These are phyloP conservation scores for Sus cebifrons DNA, from an alignment of 2,797 vertebrate species.

Conservation along the genomic window DNA sequence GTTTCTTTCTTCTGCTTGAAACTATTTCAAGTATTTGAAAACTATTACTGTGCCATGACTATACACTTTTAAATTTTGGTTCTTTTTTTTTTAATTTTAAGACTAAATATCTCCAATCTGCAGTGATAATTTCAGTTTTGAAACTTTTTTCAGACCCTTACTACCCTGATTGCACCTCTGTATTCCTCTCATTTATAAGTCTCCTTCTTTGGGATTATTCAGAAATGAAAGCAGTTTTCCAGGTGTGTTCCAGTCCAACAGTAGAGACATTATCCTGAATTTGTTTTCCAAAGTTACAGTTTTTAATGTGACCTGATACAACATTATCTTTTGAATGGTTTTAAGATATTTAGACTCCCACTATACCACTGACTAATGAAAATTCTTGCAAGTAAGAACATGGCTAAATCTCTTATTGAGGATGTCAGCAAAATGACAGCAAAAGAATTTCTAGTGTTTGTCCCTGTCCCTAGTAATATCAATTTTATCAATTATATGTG, in stretches of 20 bases:
- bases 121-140: conserved; percentile 5
- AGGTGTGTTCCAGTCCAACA: neutral
- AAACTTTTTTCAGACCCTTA: neutral
- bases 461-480: neutral
- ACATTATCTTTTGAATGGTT: conserved; percentile 45
- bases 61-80: neutral
- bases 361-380: conserved; percentile 36
- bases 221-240: neutral
- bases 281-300: neutral
- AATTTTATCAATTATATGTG: neutral
- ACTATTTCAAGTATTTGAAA: conserved; percentile 42
- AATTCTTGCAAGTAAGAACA: conserved; percentile 31
- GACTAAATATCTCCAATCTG: neutral
- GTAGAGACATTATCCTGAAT: neutral
- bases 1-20: conserved; percentile 39
- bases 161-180: neutral
- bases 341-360: conserved; percentile 1
- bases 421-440: neutral
- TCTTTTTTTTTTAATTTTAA: neutral
- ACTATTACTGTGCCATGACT: neutral
- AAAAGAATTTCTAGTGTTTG: neutral
- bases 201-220: neutral
- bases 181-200: neutral
- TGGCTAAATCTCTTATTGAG: conserved; percentile 1
- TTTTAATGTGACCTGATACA: neutral